These are phyloP conservation scores for Gorsachius magnificus DNA, from an alignment of 2,797 vertebrate species.

Conservation along the genomic window DNA sequence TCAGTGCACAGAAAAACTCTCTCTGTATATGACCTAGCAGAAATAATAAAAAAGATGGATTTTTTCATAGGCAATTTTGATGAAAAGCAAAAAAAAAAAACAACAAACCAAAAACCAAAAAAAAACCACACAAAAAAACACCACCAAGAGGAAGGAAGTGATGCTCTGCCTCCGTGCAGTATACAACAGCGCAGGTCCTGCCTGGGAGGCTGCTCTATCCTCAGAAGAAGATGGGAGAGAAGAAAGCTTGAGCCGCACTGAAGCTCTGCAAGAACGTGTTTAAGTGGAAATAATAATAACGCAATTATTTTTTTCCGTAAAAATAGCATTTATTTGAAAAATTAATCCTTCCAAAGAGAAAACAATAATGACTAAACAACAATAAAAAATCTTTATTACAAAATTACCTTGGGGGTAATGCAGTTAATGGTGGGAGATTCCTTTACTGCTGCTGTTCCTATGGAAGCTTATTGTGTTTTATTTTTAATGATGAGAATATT, in stretches of 20 bases:
- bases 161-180: background rate
- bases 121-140: too few relatives aligned
- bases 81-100: background rate
- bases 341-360: background rate
- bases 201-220: background rate
- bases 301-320: background rate
- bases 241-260: background rate
- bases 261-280: background rate
- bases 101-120: background rate
- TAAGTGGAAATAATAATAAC: slow-evolving; percentile 28
- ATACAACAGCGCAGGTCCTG: background rate
- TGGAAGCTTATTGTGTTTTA: background rate
- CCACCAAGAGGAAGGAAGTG: background rate
- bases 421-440: background rate
- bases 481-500: background rate
- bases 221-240: background rate
- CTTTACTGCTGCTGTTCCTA: background rate
- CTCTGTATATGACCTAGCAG: background rate
- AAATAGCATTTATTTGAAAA: background rate
- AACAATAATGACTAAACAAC: background rate
- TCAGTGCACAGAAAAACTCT: background rate
- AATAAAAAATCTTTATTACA: background rate
- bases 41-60: background rate
- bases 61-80: background rate
- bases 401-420: background rate